phyloP scores from a whole-genome alignment of 2,797 vertebrate genomes.

The Pitangus sulphuratus region DNA sequence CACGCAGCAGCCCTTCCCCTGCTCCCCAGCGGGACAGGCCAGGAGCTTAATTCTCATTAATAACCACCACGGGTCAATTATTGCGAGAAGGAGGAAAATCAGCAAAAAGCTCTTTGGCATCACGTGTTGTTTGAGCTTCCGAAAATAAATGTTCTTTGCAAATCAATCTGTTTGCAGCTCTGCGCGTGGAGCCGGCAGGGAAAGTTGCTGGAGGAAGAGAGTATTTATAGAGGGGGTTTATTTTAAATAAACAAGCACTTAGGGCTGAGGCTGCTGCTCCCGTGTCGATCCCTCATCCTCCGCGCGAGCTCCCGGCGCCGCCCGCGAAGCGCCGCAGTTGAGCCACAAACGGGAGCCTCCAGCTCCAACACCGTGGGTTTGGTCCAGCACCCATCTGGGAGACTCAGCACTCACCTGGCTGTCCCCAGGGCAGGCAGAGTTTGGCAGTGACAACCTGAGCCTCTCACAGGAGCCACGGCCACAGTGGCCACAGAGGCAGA shows the following conservation, averaged over 20 bases:
- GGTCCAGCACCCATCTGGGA: background rate
- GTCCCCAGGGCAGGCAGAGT: background rate
- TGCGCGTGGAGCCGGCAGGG: background rate
- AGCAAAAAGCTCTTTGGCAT: background rate
- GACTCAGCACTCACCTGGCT: background rate
- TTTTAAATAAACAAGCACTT: constrained; percentile 48
- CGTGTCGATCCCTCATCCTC: background rate
- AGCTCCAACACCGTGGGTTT: background rate
- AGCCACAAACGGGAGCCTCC: rapidly evolving
- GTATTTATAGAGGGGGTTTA: constrained; percentile 24
- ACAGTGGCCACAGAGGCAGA: rapidly evolving
- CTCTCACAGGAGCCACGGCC: background rate
- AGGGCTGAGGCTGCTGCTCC: background rate
- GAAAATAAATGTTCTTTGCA: constrained; percentile 33
- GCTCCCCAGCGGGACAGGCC: background rate
- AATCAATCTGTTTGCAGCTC: constrained; percentile 20
- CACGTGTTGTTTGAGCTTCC: constrained; percentile 18
- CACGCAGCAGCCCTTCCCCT: background rate
- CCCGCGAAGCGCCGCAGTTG: background rate
- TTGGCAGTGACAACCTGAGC: background rate
- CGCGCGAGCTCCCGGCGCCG: rapidly evolving
- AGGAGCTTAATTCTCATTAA: constrained; percentile 56
- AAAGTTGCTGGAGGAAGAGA: background rate
- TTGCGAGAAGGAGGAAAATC: background rate
- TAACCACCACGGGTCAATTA: constrained; percentile 24